phyloP scores from a whole-genome alignment of 2,113 vertebrate genomes.

The Ahaetulla prasina region DNA sequence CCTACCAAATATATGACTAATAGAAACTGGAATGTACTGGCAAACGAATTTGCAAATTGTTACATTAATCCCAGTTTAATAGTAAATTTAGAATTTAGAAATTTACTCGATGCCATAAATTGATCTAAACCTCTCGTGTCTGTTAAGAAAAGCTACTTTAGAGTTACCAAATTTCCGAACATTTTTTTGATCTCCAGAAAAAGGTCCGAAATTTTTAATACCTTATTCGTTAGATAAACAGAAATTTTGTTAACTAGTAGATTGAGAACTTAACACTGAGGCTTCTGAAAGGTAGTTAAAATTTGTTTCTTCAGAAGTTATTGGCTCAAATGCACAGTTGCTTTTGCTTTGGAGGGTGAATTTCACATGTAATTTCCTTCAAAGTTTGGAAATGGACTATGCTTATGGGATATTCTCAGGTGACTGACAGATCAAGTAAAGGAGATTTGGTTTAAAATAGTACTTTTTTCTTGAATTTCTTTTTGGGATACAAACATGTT shows the following conservation, averaged over 20 bases:
- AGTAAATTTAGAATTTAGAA: not conserved
- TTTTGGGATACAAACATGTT: not conserved
- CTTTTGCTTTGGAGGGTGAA: not conserved
- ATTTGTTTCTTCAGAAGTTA: not conserved
- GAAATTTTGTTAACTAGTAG: not conserved
- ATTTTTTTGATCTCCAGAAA: not conserved
- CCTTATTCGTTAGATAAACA: not conserved
- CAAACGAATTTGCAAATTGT: not conserved
- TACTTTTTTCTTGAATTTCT: not conserved
- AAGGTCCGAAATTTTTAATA: not conserved
- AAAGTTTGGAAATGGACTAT: not conserved
- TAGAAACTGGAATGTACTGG: not conserved
- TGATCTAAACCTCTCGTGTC: conserved; percentile 14
- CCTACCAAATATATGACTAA: not conserved
- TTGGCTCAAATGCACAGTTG: not conserved
- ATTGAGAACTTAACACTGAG: not conserved
- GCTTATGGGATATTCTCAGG: not conserved
- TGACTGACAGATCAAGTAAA: not conserved
- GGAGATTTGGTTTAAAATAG: not conserved
- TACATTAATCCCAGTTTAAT: not conserved
- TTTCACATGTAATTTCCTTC: not conserved
- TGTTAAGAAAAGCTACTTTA: not conserved
- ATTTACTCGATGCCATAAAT: not conserved
- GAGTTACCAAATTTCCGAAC: conserved; percentile 4
- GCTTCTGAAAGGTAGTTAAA: not conserved